Conservation (phyloP, 2,888 invertebrate genomes). For the Chironomus riparius region DNA sequence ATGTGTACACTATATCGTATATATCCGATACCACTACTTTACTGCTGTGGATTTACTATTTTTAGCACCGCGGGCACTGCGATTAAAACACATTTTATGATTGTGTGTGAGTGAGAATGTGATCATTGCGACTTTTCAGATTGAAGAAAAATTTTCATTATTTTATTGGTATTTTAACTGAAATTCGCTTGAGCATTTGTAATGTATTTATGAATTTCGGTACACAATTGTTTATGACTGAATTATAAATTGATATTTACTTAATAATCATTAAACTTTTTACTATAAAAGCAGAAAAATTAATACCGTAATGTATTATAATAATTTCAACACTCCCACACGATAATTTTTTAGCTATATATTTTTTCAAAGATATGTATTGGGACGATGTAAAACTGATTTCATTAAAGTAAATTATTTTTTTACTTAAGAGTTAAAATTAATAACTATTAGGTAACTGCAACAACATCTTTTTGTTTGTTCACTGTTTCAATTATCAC, state of each 20-base stretch:
- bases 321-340: not conserved
- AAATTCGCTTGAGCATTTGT: too few species aligned
- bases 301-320: not conserved
- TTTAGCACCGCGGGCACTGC: not conserved
- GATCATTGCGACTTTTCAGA: not conserved
- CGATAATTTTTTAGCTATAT: not conserved
- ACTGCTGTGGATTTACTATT: constrained; percentile 6
- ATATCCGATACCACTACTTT: not conserved
- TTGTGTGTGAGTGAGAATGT: not conserved
- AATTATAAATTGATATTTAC: too few species aligned
- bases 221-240: too few species aligned
- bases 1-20: too few species aligned
- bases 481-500: not conserved
- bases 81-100: not conserved
- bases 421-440: too few species aligned
- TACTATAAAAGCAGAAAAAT: too few species aligned
- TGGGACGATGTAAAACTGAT: too few species aligned
- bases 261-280: too few species aligned
- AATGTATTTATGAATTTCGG: too few species aligned
- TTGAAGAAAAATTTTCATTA: not conserved
- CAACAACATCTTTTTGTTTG: not conserved
- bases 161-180: not conserved
- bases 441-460: too few species aligned
- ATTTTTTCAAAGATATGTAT: too few species aligned
- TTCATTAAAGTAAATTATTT: too few species aligned